Evolutionary conservation across 2,113 vertebrate species (phyloP), one percentile per base, ranked within the genome.

Genomic region (Myrmecophaga tridactyla): DNA sequence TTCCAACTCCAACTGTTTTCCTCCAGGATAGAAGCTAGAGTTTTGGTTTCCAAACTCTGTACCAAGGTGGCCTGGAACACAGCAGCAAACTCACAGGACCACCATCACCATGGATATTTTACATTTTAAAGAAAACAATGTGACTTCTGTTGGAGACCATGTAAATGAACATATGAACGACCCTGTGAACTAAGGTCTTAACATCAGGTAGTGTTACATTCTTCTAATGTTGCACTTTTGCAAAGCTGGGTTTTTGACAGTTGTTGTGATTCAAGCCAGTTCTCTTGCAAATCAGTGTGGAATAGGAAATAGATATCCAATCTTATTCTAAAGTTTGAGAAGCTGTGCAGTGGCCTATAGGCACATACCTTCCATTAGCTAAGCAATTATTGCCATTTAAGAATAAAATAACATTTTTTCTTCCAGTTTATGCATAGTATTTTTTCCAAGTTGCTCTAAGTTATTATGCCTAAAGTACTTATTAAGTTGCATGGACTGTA

Each of bases 401-500:
- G 31, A 89, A 82, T 72, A 92, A 83, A 72, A 88, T 43, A 65
- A 78, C 7, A 48, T 63, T 51, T 60, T 75, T 48, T 39, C 23
- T 72, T 89, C 86, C 25, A 41, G 36, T n/a, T 75, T 94, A 11
- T 78, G 5, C 10, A 43, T 36, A n/a, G 15, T 41, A 51, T 27
- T 82, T 93, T 90, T 88, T 51, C 21, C 20, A 53, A 65, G 70
- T 12, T 46, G 31, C 14, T 95, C 4, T 72, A 82, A 86, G 7
- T 51, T 76, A 12, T 78, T 82, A 53, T 62, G 62, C 25, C 25
- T 62, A 15, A 89, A 51, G 46, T 17, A 14, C 14, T 81, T 88
- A 72, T 29, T 94, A 80, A 82, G 13, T 25, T 20, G 31, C 77
- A 86, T 77, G 56, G 23, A 86, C 51, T 94, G n/a, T 94, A 82